Base-by-base conservation (phyloP, 2,888 invertebrate species). In the Chymomyza procnemis region DNA sequence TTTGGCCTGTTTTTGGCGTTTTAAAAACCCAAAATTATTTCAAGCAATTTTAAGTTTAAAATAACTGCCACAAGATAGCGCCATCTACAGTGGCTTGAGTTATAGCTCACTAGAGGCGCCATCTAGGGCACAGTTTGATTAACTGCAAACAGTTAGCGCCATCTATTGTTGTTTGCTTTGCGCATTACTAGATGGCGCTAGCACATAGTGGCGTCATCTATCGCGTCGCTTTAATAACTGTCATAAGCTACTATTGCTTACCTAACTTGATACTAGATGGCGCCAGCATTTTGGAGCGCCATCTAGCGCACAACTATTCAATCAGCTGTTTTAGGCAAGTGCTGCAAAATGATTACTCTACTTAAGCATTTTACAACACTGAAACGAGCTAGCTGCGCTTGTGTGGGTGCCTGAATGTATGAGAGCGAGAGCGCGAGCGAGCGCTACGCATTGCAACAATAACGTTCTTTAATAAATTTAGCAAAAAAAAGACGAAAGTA, bases 381-480 rank as follows among this genome's bases (percentile, higher is more conserved):
- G 18, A 2, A 16, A n/a, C 50, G 50, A 50, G 50, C 50, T 16
- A 50, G 50, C 50, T 50, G 16, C 50, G 50, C 50, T 19, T 50
- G 50, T 50, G 50, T 50, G 50, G 18, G 50, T 50, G 50, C 50
- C 6, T 50, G 18, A 18, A 16, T 12, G 12, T 57, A n/a, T 57
- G n/a, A 26, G 0, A 26, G 19, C 4, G 34, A 26, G 34, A 34
- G 26, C 22, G 34, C 12, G 1, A 50, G 50, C 16, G 50, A 50
- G 50, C 50, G 50, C 50, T 9, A 50, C 50, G 50, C 50, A 50
- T 50, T 50, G 50, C 50, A 50, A 50, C 50, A 50, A 50, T 18
- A 50, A 4, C 50, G 50, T 2, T 41, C 34, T 9, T 41, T 50
- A 18, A 18, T 50, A 50, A 50, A 6, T 50, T 16, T 50, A 50